phyloP scores from a whole-genome alignment of 1,140 invertebrate genomes.

The Neodiprion virginianus region DNA sequence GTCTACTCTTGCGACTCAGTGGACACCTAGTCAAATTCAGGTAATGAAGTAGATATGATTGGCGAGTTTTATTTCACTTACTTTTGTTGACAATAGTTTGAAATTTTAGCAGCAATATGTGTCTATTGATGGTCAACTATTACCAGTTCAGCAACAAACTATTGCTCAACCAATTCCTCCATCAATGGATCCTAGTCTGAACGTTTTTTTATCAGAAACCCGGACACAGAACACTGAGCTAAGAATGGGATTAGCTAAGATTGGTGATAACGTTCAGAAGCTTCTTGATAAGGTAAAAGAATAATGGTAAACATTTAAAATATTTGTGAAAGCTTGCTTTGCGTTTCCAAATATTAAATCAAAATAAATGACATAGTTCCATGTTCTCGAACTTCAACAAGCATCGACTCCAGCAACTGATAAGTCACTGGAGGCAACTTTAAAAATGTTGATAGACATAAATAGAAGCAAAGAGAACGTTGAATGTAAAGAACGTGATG shows the following conservation, averaged over 20 bases:
- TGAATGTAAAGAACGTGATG: background rate
- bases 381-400: slow-evolving; percentile 51
- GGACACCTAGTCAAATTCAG: slow-evolving; percentile 34
- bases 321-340: background rate
- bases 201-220: slow-evolving; percentile 56
- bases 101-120: slow-evolving; percentile 44
- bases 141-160: slow-evolving; percentile 37
- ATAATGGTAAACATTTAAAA: slow-evolving; percentile 14
- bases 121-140: slow-evolving; percentile 44
- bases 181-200: slow-evolving; percentile 48
- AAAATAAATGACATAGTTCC: slow-evolving; percentile 39
- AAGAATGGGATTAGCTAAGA: slow-evolving; percentile 57
- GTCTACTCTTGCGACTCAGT: slow-evolving; percentile 27
- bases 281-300: slow-evolving; percentile 53
- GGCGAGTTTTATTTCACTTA: background rate
- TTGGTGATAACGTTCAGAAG: slow-evolving; percentile 59
- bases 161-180: slow-evolving; percentile 39
- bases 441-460: slow-evolving; percentile 45
- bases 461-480: slow-evolving; percentile 33
- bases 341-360: slow-evolving; percentile 12
- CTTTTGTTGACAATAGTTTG: background rate
- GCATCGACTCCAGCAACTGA: slow-evolving; percentile 42
- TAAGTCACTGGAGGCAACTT: slow-evolving; percentile 38
- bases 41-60: slow-evolving; percentile 24
- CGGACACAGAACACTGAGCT: slow-evolving; percentile 58